Conservation (phyloP, 2,888 invertebrate species). For the Lamproptera curius region DNA sequence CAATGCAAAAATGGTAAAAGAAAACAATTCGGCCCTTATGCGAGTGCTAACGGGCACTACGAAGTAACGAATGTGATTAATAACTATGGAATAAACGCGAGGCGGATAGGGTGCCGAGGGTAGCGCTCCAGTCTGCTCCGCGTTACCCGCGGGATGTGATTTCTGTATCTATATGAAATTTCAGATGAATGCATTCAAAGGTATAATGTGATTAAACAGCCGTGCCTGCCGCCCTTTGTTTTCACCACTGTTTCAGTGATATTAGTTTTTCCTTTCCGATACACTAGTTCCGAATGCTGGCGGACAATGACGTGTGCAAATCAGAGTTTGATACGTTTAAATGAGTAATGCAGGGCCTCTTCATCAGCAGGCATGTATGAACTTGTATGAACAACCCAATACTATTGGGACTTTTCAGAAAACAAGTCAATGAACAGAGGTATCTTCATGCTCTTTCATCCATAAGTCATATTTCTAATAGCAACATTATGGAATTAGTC, state of each 20-base stretch:
- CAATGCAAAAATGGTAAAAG: too few relatives aligned
- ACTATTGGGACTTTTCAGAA: too few relatives aligned
- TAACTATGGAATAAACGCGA: constrained; percentile 12
- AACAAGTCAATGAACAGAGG: too few relatives aligned
- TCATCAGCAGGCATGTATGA: too few relatives aligned
- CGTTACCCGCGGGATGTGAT: constrained; percentile 15
- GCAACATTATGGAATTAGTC: too few relatives aligned
- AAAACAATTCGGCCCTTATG: neutral
- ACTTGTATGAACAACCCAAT: too few relatives aligned
- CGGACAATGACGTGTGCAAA: neutral
- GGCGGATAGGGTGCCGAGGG: constrained; percentile 1
- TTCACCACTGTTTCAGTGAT: constrained; percentile 24
- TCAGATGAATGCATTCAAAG: constrained; percentile 46
- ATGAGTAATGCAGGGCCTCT: too few relatives aligned
- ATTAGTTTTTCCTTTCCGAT: constrained; percentile 19
- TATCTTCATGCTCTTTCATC: too few relatives aligned
- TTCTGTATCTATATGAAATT: constrained; percentile 30
- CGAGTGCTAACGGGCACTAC: neutral
- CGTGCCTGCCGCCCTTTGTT: constrained; percentile 30
- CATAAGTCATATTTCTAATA: too few relatives aligned
- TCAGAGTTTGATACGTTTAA: too few relatives aligned
- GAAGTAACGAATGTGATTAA: constrained; percentile 15
- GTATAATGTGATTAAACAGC: constrained; percentile 44
- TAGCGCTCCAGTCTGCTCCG: constrained; percentile 1
- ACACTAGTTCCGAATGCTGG: constrained; percentile 5